Conservation (phyloP, 2,888 invertebrate genomes). For the Drosophila falleni region DNA sequence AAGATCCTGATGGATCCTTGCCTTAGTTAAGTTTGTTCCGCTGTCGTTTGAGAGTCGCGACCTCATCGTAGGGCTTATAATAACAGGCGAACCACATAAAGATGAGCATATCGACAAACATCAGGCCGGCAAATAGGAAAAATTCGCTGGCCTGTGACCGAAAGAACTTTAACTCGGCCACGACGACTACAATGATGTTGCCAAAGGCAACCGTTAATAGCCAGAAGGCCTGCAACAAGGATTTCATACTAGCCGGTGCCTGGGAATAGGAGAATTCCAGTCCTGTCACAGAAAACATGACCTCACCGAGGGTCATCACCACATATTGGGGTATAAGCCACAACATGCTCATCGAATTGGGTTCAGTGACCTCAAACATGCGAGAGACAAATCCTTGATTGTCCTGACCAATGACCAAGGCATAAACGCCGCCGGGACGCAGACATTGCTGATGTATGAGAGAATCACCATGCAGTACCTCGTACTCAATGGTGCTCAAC, state of each 20-base stretch:
- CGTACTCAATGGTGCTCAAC: conserved; percentile 66
- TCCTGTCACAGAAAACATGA: conserved; percentile 90
- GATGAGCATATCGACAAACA: conserved; percentile 92
- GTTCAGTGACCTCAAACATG: conserved; percentile 71
- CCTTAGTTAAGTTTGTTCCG: background rate
- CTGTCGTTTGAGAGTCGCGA: conserved; percentile 1
- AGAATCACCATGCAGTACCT: conserved; percentile 52
- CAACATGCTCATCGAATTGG: conserved; percentile 87
- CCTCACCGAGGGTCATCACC: conserved; percentile 87
- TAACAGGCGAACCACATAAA: conserved; percentile 92
- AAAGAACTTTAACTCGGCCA: conserved; percentile 92
- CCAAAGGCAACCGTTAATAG: conserved; percentile 96
- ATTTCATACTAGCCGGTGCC: conserved; percentile 94
- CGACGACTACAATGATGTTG: conserved; percentile 95
- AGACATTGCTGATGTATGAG: conserved; percentile 39
- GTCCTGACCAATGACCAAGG: conserved; percentile 69
- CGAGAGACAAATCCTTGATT: conserved; percentile 30
- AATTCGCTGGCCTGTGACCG: conserved; percentile 93
- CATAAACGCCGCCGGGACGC: conserved; percentile 83
- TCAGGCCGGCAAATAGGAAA: conserved; percentile 94
- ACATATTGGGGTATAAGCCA: conserved; percentile 90
- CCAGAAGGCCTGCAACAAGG: conserved; percentile 96
- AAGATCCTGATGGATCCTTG: background rate
- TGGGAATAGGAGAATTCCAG: conserved; percentile 89
- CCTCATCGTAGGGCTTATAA: conserved; percentile 87